These are phyloP conservation scores for Chrysolina oricalcia DNA, from an alignment of 2,888 invertebrate genomes.

Conservation along the genomic window DNA sequence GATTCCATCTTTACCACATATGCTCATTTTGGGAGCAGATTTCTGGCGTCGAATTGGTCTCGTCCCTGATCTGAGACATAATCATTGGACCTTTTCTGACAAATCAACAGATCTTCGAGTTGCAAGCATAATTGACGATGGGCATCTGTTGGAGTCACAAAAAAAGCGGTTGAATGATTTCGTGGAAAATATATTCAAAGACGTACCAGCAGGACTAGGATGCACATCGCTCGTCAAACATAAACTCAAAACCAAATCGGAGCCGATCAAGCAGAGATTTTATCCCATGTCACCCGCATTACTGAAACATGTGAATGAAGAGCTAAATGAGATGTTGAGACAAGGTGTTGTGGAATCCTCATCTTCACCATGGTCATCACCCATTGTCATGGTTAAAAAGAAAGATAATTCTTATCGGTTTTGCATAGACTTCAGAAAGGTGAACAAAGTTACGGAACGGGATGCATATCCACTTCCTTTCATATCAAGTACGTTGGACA, in stretches of 20 bases:
- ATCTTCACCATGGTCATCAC: too few relatives aligned
- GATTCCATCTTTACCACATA: neutral
- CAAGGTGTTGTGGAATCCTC: slow-evolving; percentile 54
- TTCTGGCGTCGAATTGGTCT: neutral
- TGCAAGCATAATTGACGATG: neutral
- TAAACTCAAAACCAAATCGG: slow-evolving; percentile 24
- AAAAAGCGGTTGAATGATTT: neutral
- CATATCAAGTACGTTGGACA: slow-evolving; percentile 45
- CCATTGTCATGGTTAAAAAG: too few relatives aligned
- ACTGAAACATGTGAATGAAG: slow-evolving; percentile 34
- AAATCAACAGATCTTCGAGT: neutral
- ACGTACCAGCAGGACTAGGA: slow-evolving; percentile 10
- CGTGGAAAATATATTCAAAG: slow-evolving; percentile 37
- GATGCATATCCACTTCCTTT: slow-evolving; percentile 51
- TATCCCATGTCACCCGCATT: slow-evolving; percentile 37
- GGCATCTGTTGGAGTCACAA: neutral
- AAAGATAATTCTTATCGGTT: slow-evolving; percentile 58
- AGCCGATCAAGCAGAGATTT: slow-evolving; percentile 42
- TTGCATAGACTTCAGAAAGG: too few relatives aligned
- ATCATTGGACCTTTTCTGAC: neutral
- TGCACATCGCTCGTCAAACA: slow-evolving; percentile 35
- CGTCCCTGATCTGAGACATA: neutral
- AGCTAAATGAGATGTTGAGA: slow-evolving; percentile 54
- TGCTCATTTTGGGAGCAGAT: neutral
- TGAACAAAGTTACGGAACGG: slow-evolving; percentile 49